Evolutionary conservation across 2,113 vertebrate genomes (phyloP).

Genomic region (Forbesichthys papilliferus): DNA sequence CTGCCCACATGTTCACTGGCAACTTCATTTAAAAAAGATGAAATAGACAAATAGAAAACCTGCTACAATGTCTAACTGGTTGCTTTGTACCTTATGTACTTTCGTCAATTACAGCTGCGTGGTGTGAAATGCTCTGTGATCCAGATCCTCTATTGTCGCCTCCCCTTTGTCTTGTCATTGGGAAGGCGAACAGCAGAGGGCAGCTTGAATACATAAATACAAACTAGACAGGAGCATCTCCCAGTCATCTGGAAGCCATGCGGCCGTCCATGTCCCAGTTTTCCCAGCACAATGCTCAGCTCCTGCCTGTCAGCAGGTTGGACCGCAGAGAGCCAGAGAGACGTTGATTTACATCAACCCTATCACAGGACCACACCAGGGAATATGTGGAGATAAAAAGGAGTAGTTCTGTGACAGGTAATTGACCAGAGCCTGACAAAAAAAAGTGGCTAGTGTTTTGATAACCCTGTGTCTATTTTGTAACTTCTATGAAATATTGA

Average conservation of each 20-base stretch:
- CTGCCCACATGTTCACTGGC: too few relatives aligned
- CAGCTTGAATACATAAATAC: slow-evolving; percentile 81
- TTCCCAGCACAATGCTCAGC: slow-evolving; percentile 45
- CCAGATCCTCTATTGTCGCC: slow-evolving; percentile 50
- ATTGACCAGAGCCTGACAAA: slow-evolving; percentile 52
- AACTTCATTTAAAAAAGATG: too few relatives aligned
- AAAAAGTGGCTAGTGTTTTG: slow-evolving; percentile 55
- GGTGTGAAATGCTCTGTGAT: slow-evolving; percentile 22
- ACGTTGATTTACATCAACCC: slow-evolving; percentile 61
- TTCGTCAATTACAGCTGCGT: slow-evolving; percentile 10
- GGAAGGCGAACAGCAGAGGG: slow-evolving; percentile 78
- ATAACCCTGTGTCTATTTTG: slow-evolving; percentile 44
- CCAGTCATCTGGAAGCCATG: slow-evolving; percentile 50
- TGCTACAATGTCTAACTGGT: background rate
- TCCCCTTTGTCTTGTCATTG: slow-evolving; percentile 70
- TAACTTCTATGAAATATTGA: slow-evolving; percentile 48
- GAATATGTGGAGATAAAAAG: slow-evolving; percentile 38
- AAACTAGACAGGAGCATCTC: slow-evolving; percentile 57
- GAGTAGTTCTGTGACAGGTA: slow-evolving; percentile 63
- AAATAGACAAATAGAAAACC: background rate
- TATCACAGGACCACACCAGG: slow-evolving; percentile 51
- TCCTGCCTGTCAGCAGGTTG: slow-evolving; percentile 55
- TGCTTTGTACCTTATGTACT: background rate
- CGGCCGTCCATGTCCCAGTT: slow-evolving; percentile 52
- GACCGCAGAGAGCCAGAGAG: slow-evolving; percentile 43